phyloP scores from a whole-genome alignment of 2,888 invertebrate genomes.

The Microctonus brassicae region DNA sequence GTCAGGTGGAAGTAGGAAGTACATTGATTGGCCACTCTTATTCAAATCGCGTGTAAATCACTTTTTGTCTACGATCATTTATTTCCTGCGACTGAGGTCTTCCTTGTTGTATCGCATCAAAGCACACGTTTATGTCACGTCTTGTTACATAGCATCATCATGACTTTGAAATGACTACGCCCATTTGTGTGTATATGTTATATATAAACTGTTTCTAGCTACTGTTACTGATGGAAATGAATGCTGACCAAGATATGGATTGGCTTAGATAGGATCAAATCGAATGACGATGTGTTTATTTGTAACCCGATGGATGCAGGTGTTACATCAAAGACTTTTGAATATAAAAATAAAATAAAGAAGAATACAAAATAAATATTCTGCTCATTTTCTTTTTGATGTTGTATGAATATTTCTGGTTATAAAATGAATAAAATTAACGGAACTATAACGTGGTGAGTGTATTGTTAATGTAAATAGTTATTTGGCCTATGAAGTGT shows the following conservation, averaged over 20 bases:
- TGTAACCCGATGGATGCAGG: not conserved
- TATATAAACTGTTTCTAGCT: slow-evolving; percentile 13
- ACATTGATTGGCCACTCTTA: not conserved
- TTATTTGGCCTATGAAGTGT: slow-evolving; percentile 56
- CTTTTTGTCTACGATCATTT: not conserved
- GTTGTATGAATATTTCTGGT: too few species aligned
- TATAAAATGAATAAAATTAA: too few species aligned
- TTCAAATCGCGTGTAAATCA: not conserved
- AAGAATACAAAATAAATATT: not conserved
- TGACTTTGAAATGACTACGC: slow-evolving; percentile 1
- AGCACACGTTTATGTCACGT: slow-evolving; percentile 34
- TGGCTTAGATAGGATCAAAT: not conserved
- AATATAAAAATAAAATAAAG: not conserved
- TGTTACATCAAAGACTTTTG: not conserved
- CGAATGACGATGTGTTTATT: not conserved
- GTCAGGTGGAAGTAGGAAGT: not conserved
- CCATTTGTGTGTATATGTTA: not conserved
- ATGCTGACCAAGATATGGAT: not conserved
- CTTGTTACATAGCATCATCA: slow-evolving; percentile 2
- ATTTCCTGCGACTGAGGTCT: not conserved
- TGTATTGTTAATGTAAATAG: slow-evolving; percentile 50
- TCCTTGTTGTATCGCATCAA: not conserved
- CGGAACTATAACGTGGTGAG: not conserved
- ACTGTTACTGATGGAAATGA: slow-evolving; percentile 6
- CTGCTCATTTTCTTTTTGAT: not conserved